Conservation (phyloP, 2,113 vertebrate genomes). For the Sander vitreus region DNA sequence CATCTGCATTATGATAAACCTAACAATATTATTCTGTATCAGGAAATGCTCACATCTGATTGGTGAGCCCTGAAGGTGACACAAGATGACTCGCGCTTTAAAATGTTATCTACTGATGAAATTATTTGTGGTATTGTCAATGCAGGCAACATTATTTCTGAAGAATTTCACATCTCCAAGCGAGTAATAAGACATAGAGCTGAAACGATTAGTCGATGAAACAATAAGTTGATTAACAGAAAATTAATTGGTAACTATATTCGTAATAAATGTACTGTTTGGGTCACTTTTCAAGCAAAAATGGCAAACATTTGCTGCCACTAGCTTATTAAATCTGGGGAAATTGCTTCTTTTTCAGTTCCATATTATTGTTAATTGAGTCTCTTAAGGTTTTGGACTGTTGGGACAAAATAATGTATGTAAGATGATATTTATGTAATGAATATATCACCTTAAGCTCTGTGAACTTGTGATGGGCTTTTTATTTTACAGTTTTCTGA, state of each 20-base stretch:
- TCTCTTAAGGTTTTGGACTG: background rate
- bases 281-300: background rate
- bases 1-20: conserved; percentile 13
- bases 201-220: background rate
- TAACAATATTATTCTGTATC: background rate
- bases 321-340: background rate
- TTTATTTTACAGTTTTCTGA: background rate
- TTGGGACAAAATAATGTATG: background rate
- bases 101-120: background rate
- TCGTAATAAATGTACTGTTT: background rate
- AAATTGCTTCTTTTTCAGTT: background rate
- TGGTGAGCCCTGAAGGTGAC: conserved; percentile 1
- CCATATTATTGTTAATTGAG: background rate
- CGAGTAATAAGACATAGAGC: background rate
- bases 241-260: background rate
- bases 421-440: background rate
- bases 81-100: background rate
- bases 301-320: background rate
- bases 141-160: background rate
- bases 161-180: conserved; percentile 4
- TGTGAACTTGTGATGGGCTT: background rate
- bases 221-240: background rate
- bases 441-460: background rate
- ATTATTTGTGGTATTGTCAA: background rate
- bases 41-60: conserved; percentile 12